Conservation (phyloP, 2,113 vertebrate genomes). For the Lasiurus borealis region DNA sequence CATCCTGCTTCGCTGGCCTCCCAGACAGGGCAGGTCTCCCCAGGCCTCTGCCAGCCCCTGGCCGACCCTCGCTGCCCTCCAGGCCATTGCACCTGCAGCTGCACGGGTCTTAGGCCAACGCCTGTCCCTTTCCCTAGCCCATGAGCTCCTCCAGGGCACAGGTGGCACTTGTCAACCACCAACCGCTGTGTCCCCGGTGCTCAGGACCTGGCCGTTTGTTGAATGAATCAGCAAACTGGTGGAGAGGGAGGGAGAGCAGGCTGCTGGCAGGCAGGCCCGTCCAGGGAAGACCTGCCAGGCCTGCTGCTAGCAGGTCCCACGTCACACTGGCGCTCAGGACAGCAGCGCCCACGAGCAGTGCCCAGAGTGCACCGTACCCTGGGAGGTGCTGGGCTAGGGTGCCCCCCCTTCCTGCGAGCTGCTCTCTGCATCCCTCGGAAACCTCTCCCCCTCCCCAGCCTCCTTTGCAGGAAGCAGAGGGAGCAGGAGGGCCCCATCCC, state of each 20-base stretch:
- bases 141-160: not conserved
- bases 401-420: constrained; percentile 34
- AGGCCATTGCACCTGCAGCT: not conserved
- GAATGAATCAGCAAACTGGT: not conserved
- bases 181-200: not conserved
- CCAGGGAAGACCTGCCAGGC: not conserved
- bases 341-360: not conserved
- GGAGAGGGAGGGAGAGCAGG: not conserved
- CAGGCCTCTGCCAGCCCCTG: not conserved
- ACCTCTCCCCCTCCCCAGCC: not conserved
- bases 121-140: not conserved
- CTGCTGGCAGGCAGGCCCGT: not conserved
- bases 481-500: constrained; percentile 41
- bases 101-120: not conserved
- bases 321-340: not conserved
- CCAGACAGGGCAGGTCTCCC: not conserved
- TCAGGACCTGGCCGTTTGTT: not conserved
- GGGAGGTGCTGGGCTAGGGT: not conserved
- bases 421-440: not conserved
- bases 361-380: not conserved
- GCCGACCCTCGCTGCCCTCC: not conserved
- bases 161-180: not conserved
- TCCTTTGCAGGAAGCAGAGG: constrained; percentile 62
- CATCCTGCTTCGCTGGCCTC: not conserved
- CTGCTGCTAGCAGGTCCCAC: not conserved